Evolutionary conservation across 1,140 invertebrate genomes (phyloP), one percentile per base, ranked within the genome.

Genomic region (Bombus sylvicola): DNA sequence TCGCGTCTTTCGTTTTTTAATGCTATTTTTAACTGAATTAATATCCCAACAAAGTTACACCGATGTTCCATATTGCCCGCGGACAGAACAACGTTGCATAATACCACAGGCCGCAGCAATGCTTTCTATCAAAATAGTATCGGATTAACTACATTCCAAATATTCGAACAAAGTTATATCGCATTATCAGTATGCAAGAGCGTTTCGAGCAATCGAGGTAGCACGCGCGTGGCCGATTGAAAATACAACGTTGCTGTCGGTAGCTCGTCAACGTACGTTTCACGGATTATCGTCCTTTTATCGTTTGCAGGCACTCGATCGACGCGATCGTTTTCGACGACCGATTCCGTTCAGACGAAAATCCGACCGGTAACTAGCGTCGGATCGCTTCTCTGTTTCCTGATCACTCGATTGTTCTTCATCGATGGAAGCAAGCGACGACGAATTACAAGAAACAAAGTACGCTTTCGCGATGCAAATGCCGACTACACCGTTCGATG

Each of bases 391-490:
- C 43, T 31, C 6, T 53, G 43, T 15, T 12, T 22, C 5, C 18
- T 75, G 73, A 75, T 75, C 43, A 22, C 15, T 66, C 62, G 74
- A 83, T 69, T 39, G 18, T 59, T 66, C 18, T 5, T 18, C 39
- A 22, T 10, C 31, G 43, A 66, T 75, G 12, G n/a, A 4, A 22
- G 15, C 5, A 15, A 9, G 12, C 59, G 6, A 1, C 64, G 64
- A 25, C 6, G 74, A 31, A 34, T 41, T 59, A 53, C 37, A 78
- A 71, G 74, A 43, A 80, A 72, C n/a, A 41, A 64, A 72, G 73
- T 25, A 10, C 34, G 43, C 39, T 73, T 47, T 68, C 71, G 43
- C 28, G 2, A 53, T 74, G 34, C 34, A 43, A 85, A 85, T 62
- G 69, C 57, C 3, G 69, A 34, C 68, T 68, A 22, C 10, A 43